Evolutionary conservation across 1,140 invertebrate genomes (phyloP).

Genomic region (Drosophila nannoptera): DNA sequence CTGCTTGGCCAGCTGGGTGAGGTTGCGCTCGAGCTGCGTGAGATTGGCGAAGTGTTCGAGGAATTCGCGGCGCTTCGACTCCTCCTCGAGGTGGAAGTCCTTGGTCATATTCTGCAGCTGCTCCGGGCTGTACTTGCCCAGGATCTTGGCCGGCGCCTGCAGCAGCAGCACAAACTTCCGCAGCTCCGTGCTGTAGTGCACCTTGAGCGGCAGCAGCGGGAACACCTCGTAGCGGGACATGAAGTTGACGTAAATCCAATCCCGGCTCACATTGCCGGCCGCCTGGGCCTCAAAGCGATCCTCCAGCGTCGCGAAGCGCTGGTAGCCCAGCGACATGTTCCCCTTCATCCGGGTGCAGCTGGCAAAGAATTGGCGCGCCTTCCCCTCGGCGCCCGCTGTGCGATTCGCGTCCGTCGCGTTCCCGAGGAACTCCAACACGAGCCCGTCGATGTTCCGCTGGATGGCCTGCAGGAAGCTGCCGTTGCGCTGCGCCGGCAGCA

Average conservation of each 20-base stretch:
- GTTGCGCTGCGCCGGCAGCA: conserved; percentile 74
- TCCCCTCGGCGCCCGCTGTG: conserved; percentile 45
- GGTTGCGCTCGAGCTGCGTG: conserved; percentile 55
- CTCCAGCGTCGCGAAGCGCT: conserved; percentile 16
- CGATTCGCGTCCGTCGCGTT: conserved; percentile 50
- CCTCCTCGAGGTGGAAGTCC: conserved; percentile 48
- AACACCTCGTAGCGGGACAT: conserved; percentile 63
- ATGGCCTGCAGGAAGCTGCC: conserved; percentile 62
- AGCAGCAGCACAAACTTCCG: conserved; percentile 57
- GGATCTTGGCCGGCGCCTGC: conserved; percentile 25
- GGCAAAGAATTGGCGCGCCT: conserved; percentile 62
- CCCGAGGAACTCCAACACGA: conserved; percentile 49
- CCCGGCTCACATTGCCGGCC: neutral
- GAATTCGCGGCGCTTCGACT: conserved; percentile 19
- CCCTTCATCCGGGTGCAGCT: conserved; percentile 56
- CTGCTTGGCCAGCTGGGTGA: conserved; percentile 24
- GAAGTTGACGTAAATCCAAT: conserved; percentile 70
- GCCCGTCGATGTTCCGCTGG: conserved; percentile 58
- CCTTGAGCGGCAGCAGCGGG: conserved; percentile 59
- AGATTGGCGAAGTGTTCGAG: conserved; percentile 43
- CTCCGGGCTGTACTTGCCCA: conserved; percentile 29
- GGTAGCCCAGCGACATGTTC: conserved; percentile 52
- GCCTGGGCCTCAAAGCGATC: conserved; percentile 49
- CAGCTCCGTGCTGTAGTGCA: conserved; percentile 57
- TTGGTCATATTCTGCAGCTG: conserved; percentile 57